Conservation (phyloP, 2,888 invertebrate species). For the Cheilosia scutellata region DNA sequence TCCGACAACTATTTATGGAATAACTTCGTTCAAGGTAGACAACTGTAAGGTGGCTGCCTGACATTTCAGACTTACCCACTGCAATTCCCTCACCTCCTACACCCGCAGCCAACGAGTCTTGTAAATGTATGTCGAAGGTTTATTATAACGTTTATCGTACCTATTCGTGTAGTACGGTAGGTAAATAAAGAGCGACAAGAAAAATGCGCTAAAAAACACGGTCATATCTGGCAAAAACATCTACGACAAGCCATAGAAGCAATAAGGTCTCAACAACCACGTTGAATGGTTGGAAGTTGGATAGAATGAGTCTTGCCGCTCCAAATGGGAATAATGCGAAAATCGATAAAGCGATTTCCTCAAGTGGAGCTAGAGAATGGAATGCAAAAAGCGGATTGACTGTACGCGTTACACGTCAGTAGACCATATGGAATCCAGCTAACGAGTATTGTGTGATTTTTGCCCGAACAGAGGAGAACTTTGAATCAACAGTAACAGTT, state of each 20-base stretch:
- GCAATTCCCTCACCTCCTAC: neutral
- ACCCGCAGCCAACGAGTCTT: neutral
- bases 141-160: constrained; percentile 9
- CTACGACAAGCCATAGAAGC: constrained; percentile 8
- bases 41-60: constrained; percentile 16
- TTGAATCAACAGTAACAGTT: no score
- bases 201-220: constrained; percentile 5
- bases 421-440: constrained; percentile 12
- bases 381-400: constrained; percentile 20
- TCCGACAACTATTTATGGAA: constrained; percentile 8
- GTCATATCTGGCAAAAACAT: constrained; percentile 13
- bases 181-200: neutral
- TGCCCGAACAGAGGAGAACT: constrained; percentile 1
- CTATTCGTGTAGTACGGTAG: neutral
- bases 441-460: neutral
- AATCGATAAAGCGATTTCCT: constrained; percentile 37
- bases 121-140: neutral
- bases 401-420: neutral
- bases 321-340: neutral
- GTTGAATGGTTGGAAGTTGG: neutral
- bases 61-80: constrained; percentile 7
- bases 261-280: constrained; percentile 10
- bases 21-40: constrained; percentile 18
- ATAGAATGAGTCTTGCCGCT: neutral
- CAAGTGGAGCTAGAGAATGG: constrained; percentile 13